Conservation (phyloP, 30 jellyfish, hydroid and myxozoan species). For the Turritopsis rubra region DNA sequence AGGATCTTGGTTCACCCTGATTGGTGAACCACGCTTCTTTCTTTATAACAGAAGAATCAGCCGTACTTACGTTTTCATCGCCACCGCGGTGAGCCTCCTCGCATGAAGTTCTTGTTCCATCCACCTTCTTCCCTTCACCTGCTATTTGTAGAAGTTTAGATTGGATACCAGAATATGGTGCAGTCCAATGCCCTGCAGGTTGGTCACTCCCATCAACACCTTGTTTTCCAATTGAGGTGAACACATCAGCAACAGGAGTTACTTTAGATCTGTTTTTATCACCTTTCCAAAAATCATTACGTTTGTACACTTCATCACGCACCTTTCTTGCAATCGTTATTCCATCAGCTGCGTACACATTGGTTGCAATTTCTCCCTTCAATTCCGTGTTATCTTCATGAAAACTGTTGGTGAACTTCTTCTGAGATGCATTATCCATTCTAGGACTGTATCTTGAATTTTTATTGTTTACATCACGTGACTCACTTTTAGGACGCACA, state of each 20-base stretch:
- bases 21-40: neutral
- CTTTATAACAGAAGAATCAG: neutral
- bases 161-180: neutral
- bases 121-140: neutral
- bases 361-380: neutral
- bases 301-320: neutral
- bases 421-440: neutral
- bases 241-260: neutral
- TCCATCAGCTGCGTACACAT: neutral
- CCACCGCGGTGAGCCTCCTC: too few relatives aligned
- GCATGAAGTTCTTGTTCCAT: neutral
- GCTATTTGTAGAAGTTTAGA: neutral
- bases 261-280: neutral
- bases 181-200: neutral
- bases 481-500: neutral
- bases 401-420: neutral
- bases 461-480: neutral
- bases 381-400: neutral
- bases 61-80: neutral
- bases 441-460: neutral
- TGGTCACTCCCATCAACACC: neutral
- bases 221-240: neutral
- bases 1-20: neutral
- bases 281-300: conserved; percentile 9
- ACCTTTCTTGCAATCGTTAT: conserved; percentile 20